Base-by-base conservation (phyloP, 2,113 vertebrate species). In the Brachyistius frenatus region DNA sequence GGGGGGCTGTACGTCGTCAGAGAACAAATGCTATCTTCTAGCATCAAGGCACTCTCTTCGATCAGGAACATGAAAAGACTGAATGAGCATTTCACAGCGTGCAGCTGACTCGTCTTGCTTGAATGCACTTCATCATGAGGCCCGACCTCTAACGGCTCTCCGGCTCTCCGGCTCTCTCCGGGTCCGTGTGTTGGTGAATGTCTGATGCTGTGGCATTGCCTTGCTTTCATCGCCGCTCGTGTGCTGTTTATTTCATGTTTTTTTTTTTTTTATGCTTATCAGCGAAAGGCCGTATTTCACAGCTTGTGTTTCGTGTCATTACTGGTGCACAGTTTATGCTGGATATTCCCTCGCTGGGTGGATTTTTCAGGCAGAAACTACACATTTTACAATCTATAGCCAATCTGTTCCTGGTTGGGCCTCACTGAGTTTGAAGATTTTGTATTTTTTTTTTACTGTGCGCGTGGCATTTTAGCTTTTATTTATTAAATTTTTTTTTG, bases 91-190 rank as follows among this genome's bases (percentile, higher is more conserved):
- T 73, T 66, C 81, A 60, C 78, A 55, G 69, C 13, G 66, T 68
- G 85, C 83, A 50, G 81, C 76, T 69, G 83, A 74, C 78, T 74
- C 1, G 78, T 88, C 74, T 39, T 73, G 86, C 80, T 64, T 69
- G 64, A 77, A 54, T 60, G 80, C 71, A 31, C 77, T 32, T 23
- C 11, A 11, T 81, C 74, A 86, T 86, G 61, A 69, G 78, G 36
- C 72, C 52, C 30, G 11, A 14, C 31, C 75, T 36, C 57, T 74
- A 47, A 80, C 73, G 41, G 47, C 69, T 77, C 23, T 23, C 23
- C 23, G 23, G 23, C 23, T 23, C 23, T 23, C 23, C 73, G 41
- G 47, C 69, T 77, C 57, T 66, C 54, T 0, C 63, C 16, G 66
- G 30, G 14, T 76, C 46, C 8, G 14, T 60, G 65, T 73, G 69